phyloP scores from a whole-genome alignment of 2,888 invertebrate genomes.

The Andricus quercusramuli region DNA sequence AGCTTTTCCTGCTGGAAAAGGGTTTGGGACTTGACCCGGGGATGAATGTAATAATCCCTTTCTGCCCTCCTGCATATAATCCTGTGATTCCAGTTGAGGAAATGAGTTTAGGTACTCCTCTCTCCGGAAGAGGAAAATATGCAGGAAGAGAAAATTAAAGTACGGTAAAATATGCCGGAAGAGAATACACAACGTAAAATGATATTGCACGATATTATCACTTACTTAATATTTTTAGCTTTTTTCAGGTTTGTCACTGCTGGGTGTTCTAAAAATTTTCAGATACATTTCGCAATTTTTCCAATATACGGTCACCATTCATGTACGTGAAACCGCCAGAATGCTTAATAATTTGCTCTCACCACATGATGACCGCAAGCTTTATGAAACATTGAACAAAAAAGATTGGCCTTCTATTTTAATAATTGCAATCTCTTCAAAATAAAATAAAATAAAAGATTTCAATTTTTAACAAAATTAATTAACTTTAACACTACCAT shows the following conservation, averaged over 20 bases:
- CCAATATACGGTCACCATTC: neutral
- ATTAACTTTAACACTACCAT: too few species aligned
- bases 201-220: neutral
- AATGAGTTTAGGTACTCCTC: too few species aligned
- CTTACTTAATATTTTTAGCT: neutral
- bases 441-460: neutral
- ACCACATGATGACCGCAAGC: neutral
- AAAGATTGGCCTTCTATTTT: neutral
- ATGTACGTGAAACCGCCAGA: constrained; percentile 2
- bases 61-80: too few species aligned
- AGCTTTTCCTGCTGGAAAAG: too few species aligned
- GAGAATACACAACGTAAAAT: neutral
- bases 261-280: neutral
- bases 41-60: too few species aligned
- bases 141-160: too few species aligned
- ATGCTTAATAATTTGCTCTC: constrained; percentile 16
- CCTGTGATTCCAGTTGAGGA: too few species aligned
- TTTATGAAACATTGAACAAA: neutral
- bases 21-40: too few species aligned
- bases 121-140: too few species aligned
- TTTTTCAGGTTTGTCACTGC: neutral
- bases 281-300: neutral
- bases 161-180: too few species aligned
- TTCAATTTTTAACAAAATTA: neutral
- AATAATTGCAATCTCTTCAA: neutral